Evolutionary conservation across 2,797 vertebrate species (phyloP).

Genomic region (Nothura maculosa): DNA sequence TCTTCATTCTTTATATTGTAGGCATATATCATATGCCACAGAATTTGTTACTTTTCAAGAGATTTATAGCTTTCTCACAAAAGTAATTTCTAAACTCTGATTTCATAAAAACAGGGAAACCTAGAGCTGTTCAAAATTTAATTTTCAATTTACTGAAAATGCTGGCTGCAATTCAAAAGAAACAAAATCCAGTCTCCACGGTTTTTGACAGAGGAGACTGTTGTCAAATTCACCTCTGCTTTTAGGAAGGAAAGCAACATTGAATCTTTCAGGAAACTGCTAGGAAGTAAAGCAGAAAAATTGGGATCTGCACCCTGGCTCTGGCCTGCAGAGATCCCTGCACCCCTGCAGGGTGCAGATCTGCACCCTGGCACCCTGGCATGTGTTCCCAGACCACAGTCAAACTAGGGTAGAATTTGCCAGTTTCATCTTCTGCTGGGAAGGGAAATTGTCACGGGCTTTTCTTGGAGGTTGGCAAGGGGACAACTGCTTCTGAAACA

Average conservation of each 20-base stretch:
- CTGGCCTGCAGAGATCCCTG: too few species aligned
- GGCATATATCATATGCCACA: background rate
- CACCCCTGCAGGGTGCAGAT: too few species aligned
- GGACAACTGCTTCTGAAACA: background rate
- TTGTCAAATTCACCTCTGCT: background rate
- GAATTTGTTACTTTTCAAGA: background rate
- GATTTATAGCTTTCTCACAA: background rate
- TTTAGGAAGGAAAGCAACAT: background rate
- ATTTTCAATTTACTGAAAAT: constrained; percentile 6
- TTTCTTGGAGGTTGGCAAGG: background rate
- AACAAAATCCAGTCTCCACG: accelerated
- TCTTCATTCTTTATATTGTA: background rate
- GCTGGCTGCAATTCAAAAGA: background rate
- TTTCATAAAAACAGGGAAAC: background rate
- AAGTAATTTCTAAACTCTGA: background rate
- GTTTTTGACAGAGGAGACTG: background rate
- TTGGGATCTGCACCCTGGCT: background rate
- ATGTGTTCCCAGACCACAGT: background rate
- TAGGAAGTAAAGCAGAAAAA: constrained; percentile 16
- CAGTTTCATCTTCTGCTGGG: constrained; percentile 7
- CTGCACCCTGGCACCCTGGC: accelerated
- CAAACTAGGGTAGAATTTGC: background rate
- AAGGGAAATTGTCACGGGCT: background rate
- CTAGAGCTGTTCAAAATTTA: background rate
- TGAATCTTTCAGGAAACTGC: background rate